phyloP scores from a whole-genome alignment of 2,888 invertebrate species.

The Serripes groenlandicus region DNA sequence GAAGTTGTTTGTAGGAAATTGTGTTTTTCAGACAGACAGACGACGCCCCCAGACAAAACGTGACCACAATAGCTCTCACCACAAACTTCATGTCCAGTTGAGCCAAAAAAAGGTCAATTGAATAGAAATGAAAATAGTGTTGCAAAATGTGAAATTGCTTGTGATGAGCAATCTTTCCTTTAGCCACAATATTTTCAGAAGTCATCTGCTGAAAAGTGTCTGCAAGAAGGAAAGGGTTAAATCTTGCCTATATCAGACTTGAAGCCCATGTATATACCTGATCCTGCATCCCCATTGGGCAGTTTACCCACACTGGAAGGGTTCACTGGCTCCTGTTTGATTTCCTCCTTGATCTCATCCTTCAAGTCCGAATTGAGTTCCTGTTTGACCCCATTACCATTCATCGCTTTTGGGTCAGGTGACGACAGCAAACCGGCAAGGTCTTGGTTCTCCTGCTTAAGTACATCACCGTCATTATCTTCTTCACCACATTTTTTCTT shows the following conservation, averaged over 20 bases:
- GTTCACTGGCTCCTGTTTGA: slow-evolving; percentile 56
- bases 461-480: slow-evolving; percentile 62
- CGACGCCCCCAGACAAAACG: no score
- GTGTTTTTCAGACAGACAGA: no score
- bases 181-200: neutral
- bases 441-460: slow-evolving; percentile 66
- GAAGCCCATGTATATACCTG: slow-evolving; percentile 57
- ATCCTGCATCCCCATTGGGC: slow-evolving; percentile 65
- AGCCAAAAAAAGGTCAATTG: no score
- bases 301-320: slow-evolving; percentile 65
- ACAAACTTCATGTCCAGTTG: neutral
- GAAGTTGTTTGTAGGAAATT: no score
- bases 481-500: slow-evolving; percentile 58
- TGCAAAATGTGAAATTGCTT: no score
- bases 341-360: slow-evolving; percentile 79
- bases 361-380: slow-evolving; percentile 75
- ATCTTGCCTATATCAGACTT: no score
- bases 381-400: slow-evolving; percentile 71
- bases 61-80: no score
- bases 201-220: no score
- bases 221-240: no score
- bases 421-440: slow-evolving; percentile 63
- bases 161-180: neutral
- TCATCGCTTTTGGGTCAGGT: slow-evolving; percentile 62
- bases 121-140: no score